These are phyloP conservation scores for Meandrina meandrites DNA, from an alignment of 92 coral and sea anemone genomes.

Conservation along the genomic window DNA sequence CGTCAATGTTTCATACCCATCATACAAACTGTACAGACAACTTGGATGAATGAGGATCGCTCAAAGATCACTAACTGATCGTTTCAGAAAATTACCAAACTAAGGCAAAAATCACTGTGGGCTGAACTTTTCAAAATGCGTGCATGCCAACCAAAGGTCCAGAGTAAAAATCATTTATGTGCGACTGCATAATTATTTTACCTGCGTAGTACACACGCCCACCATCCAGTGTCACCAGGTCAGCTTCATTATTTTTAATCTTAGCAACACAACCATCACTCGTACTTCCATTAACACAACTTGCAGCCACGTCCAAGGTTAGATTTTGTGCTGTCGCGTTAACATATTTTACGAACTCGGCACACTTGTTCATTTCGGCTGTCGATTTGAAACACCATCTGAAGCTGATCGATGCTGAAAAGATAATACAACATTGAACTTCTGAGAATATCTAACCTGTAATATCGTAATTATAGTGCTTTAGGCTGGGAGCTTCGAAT, in stretches of 20 bases:
- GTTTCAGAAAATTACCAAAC: too few species aligned
- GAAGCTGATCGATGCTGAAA: constrained; percentile 31
- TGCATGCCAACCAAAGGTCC: too few species aligned
- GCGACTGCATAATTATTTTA: constrained; percentile 1
- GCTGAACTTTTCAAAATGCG: background rate
- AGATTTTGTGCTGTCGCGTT: constrained; percentile 5
- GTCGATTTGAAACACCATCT: constrained; percentile 53
- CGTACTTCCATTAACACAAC: constrained; percentile 34
- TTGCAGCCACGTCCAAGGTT: constrained; percentile 11
- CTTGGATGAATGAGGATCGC: too few species aligned
- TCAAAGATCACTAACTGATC: too few species aligned
- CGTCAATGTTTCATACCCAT: too few species aligned
- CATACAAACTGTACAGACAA: too few species aligned
- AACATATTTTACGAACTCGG: constrained; percentile 25
- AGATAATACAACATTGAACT: too few species aligned
- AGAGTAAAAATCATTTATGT: background rate
- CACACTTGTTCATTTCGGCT: constrained; percentile 53
- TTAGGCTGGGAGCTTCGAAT: too few species aligned
- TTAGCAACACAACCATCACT: constrained; percentile 48
- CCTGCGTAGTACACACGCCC: constrained; percentile 59
- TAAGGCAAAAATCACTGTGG: background rate
- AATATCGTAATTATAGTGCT: too few species aligned
- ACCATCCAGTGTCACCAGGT: constrained; percentile 75
- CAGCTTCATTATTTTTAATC: constrained; percentile 52
- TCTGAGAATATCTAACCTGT: too few species aligned